These are phyloP conservation scores for Drosophila simulans DNA, from an alignment of 1,140 invertebrate genomes.

Conservation along the genomic window DNA sequence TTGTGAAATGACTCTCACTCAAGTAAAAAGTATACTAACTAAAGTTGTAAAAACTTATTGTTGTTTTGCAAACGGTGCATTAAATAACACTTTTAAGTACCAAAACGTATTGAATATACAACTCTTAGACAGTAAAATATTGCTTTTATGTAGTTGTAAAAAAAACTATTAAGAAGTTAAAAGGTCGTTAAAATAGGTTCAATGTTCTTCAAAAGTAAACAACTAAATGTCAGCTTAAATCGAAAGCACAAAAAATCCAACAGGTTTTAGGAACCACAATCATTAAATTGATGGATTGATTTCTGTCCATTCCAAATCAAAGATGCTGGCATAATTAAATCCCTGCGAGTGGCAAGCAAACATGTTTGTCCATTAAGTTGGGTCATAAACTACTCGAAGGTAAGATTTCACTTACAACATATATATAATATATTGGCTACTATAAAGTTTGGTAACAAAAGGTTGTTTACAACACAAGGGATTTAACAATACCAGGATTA, in stretches of 20 bases:
- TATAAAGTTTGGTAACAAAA: slow-evolving; percentile 34
- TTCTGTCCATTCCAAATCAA: background rate
- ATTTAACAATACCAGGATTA: slow-evolving; percentile 5
- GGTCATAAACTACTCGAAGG: background rate
- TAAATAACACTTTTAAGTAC: background rate
- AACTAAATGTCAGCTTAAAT: background rate
- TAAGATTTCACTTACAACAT: slow-evolving; percentile 31
- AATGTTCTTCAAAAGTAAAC: slow-evolving; percentile 5
- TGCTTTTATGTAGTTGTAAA: no score
- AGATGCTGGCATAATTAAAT: background rate
- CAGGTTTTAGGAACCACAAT: background rate
- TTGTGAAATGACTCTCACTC: no score
- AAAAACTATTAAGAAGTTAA: background rate
- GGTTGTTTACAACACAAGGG: slow-evolving; percentile 13
- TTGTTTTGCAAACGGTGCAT: background rate
- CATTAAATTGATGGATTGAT: background rate
- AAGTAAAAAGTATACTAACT: background rate
- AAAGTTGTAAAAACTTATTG: background rate
- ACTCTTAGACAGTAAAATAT: background rate
- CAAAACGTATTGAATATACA: background rate
- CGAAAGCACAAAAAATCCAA: background rate
- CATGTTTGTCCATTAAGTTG: background rate
- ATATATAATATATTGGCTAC: slow-evolving; percentile 16
- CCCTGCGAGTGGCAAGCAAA: background rate
- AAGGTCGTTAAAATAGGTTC: background rate